A percentile compares a stretch with the other conserved stretches of the same genome.
Evolutionary conservation across 53 echinoderm and acorn worm genomes (phyloP).

Genomic region (Hippasteria phrygiana): DNA sequence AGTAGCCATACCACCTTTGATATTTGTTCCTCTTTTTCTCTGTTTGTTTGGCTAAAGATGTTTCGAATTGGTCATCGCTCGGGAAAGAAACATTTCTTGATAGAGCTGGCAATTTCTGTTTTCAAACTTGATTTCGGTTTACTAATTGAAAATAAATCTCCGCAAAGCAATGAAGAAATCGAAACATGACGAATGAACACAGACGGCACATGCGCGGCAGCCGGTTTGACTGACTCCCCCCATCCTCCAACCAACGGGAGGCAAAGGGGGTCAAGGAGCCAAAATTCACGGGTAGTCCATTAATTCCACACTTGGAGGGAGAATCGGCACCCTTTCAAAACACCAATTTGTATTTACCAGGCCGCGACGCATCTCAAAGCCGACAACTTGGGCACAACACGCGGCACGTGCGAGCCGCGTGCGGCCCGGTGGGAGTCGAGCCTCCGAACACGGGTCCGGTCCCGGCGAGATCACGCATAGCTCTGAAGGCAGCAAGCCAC

Average conservation of each 20-base stretch:
- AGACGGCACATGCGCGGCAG: conserved; percentile 22
- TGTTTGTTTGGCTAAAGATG: too few species aligned
- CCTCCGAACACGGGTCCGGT: background rate
- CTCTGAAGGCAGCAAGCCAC: background rate
- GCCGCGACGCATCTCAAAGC: conserved; percentile 5
- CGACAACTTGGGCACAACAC: conserved; percentile 12
- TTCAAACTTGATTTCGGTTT: too few species aligned
- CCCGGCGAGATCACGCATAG: background rate
- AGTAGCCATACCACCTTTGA: too few species aligned
- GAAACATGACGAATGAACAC: conserved; percentile 40
- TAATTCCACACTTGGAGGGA: conserved; percentile 5
- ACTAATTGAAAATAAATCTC: background rate
- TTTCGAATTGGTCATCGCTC: too few species aligned
- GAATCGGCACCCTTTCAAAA: conserved; percentile 22
- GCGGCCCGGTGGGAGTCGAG: conserved; percentile 19
- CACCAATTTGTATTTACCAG: conserved; percentile 9
- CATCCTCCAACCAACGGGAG: background rate
- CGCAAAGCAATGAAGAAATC: background rate
- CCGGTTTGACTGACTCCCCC: background rate
- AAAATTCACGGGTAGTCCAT: conserved; percentile 24
- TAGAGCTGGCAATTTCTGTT: background rate
- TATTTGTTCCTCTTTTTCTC: too few species aligned
- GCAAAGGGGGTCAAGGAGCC: conserved; percentile 33
- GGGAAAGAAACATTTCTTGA: too few species aligned
- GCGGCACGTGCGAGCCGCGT: conserved; percentile 53